Evolutionary conservation across 2,113 vertebrate species (phyloP).

Genomic region (Candoia aspera): DNA sequence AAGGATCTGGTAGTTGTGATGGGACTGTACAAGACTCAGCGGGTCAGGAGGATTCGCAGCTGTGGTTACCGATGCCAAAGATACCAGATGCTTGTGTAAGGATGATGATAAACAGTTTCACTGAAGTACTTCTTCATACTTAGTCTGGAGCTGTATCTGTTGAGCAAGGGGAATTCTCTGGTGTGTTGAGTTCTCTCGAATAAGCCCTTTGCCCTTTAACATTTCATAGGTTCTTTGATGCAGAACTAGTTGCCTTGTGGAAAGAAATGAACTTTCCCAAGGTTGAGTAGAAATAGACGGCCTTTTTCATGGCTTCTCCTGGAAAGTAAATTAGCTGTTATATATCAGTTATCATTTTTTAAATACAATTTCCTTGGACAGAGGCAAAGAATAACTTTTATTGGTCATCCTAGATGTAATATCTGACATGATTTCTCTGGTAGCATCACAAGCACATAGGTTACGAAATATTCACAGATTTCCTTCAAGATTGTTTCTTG

Average conservation of each 20-base stretch:
- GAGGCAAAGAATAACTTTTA: not conserved
- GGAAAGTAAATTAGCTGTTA: not conserved
- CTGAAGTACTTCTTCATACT: not conserved
- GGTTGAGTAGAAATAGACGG: not conserved
- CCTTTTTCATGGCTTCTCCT: not conserved
- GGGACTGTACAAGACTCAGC: not conserved
- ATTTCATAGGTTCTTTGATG: not conserved
- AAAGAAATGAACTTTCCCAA: not conserved
- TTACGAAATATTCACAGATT: not conserved
- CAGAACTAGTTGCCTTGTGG: not conserved
- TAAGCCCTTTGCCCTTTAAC: not conserved
- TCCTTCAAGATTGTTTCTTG: not conserved
- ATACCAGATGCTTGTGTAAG: constrained; percentile 2
- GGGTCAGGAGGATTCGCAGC: not conserved
- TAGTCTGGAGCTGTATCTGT: not conserved
- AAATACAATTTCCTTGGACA: not conserved
- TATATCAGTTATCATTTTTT: not conserved
- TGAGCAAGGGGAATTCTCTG: not conserved
- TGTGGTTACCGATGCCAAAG: not conserved
- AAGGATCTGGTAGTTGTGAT: not conserved
- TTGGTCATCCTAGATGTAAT: not conserved
- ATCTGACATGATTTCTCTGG: not conserved
- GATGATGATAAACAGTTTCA: not conserved
- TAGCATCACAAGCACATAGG: not conserved
- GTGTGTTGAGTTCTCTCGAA: not conserved